These are phyloP conservation scores for Agrochola circellaris DNA, from an alignment of 2,888 invertebrate species.

Conservation along the genomic window DNA sequence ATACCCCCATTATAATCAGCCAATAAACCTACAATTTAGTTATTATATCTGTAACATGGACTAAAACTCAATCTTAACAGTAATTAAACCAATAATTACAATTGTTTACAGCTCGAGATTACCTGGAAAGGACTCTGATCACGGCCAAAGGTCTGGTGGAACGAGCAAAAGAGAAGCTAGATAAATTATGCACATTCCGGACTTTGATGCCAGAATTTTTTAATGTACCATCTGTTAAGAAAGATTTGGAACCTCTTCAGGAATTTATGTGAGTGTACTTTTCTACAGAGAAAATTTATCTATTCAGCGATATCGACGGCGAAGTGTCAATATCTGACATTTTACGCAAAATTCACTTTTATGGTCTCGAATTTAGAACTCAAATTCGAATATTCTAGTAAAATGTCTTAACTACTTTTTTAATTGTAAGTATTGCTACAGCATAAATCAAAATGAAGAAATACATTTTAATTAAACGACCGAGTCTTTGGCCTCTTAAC, in stretches of 20 bases:
- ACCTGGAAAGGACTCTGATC: slow-evolving; percentile 70
- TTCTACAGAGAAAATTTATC: neutral
- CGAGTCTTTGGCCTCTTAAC: no score
- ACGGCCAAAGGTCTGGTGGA: slow-evolving; percentile 73
- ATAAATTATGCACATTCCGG: slow-evolving; percentile 74
- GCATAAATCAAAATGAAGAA: no score
- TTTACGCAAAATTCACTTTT: no score
- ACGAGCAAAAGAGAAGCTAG: slow-evolving; percentile 71
- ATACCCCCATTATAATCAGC: neutral
- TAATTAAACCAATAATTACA: slow-evolving; percentile 2
- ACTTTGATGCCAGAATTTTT: slow-evolving; percentile 71
- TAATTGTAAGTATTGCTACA: no score
- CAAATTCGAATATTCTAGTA: no score
- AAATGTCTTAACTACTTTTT: no score
- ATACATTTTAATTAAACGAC: no score
- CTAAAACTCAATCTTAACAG: no score
- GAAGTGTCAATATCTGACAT: no score
- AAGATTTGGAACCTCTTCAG: slow-evolving; percentile 49
- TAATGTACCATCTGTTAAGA: slow-evolving; percentile 46
- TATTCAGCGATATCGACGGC: neutral
- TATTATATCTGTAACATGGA: no score
- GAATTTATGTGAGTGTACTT: slow-evolving; percentile 69
- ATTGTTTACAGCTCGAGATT: slow-evolving; percentile 70
- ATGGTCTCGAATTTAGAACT: no score
- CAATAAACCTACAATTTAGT: no score